A percentile compares a stretch with the other conserved stretches of the same genome.
phyloP scores from a whole-genome alignment of 2,113 vertebrate genomes.

The Pavo muticus region DNA sequence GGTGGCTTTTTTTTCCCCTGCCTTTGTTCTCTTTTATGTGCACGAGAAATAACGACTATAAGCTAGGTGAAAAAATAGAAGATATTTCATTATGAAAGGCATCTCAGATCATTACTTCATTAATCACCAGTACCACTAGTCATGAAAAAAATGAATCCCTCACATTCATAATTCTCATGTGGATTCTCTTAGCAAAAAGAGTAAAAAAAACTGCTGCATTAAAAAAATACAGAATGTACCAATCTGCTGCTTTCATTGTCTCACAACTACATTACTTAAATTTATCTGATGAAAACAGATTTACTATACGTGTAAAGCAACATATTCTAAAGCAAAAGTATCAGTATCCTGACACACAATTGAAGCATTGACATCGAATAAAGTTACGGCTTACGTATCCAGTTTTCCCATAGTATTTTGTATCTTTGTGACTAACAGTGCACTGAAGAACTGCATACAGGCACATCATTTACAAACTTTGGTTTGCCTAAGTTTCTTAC shows the following conservation, averaged over 20 bases:
- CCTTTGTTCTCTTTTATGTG: not conserved
- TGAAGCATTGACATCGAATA: not conserved
- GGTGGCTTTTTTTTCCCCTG: not conserved
- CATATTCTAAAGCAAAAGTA: not conserved
- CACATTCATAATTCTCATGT: not conserved
- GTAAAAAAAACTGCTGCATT: not conserved
- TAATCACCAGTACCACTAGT: not conserved
- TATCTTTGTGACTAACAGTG: not conserved
- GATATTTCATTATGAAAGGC: slow-evolving; percentile 20
- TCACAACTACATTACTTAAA: not conserved
- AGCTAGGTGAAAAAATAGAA: not conserved
- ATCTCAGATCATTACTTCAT: slow-evolving; percentile 11
- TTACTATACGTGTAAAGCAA: not conserved
- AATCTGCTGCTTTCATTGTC: not conserved
- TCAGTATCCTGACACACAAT: not conserved
- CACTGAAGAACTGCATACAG: not conserved
- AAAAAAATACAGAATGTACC: not conserved
- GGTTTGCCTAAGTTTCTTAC: not conserved
- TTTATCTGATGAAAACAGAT: slow-evolving; percentile 8
- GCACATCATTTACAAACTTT: slow-evolving; percentile 20
- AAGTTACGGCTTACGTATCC: not conserved
- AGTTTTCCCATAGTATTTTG: not conserved
- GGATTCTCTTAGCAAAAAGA: not conserved
- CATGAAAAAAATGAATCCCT: not conserved
- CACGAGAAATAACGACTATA: not conserved